These are phyloP conservation scores for Nothocercus nigrocapillus DNA, from an alignment of 2,113 vertebrate species.

Conservation along the genomic window DNA sequence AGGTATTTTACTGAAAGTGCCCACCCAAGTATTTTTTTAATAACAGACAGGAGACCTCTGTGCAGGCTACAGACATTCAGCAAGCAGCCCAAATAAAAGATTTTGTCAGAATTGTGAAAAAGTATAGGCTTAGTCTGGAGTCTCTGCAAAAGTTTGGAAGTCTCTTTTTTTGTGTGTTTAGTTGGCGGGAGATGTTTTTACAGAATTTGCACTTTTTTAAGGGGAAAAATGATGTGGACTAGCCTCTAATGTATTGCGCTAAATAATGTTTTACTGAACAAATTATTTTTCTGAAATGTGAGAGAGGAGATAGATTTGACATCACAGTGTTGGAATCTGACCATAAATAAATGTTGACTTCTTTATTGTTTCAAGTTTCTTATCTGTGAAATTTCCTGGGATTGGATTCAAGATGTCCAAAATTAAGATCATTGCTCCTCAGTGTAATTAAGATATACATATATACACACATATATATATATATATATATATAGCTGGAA, in stretches of 20 bases:
- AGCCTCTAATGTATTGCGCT: neutral
- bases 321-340: neutral
- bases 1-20: neutral
- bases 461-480: too few species aligned
- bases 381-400: constrained; percentile 49
- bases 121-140: neutral
- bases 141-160: neutral
- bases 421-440: neutral
- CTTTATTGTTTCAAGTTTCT: constrained; percentile 11
- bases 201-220: neutral
- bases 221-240: neutral
- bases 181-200: too few species aligned
- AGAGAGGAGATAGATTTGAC: neutral
- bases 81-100: neutral
- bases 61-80: neutral
- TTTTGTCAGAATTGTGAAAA: neutral
- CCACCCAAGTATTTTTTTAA: constrained; percentile 8
- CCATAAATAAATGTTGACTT: neutral
- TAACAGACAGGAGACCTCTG: neutral
- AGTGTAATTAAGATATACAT: too few species aligned
- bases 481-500: too few species aligned
- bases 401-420: constrained; percentile 17
- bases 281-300: neutral
- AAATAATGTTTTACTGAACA: neutral
- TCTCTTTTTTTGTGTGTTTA: neutral